phyloP scores from a whole-genome alignment of 2,888 invertebrate genomes.

The Luperina testacea region DNA sequence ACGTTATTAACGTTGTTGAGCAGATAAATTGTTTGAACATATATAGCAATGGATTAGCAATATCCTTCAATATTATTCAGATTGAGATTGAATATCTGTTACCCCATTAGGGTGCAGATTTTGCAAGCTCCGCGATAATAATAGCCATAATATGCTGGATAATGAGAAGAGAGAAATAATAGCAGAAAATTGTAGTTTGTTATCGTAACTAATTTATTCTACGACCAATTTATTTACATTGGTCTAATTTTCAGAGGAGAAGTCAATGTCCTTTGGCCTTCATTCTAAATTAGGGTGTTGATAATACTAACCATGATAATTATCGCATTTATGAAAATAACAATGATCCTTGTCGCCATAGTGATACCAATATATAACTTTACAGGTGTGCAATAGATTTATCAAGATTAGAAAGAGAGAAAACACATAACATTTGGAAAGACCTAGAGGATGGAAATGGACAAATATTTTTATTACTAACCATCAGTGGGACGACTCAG shows the following conservation, averaged over 20 bases:
- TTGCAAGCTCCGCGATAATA: not conserved
- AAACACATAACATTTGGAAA: constrained; percentile 97
- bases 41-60: too few relatives aligned
- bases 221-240: constrained; percentile 29
- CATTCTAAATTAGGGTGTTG: not conserved
- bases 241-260: constrained; percentile 3
- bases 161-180: constrained; percentile 9
- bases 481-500: constrained; percentile 98
- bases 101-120: not conserved
- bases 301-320: not conserved
- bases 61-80: too few relatives aligned
- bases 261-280: not conserved
- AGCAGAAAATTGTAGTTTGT: constrained; percentile 3
- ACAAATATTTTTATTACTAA: constrained; percentile 96
- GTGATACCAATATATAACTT: constrained; percentile 38
- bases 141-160: constrained; percentile 4
- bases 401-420: constrained; percentile 95
- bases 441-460: constrained; percentile 97
- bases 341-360: not conserved
- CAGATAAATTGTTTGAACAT: too few relatives aligned
- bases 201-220: constrained; percentile 36
- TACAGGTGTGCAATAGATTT: constrained; percentile 96
- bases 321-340: not conserved
- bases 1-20: too few relatives aligned
- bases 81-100: too few relatives aligned